Percentiles rank a stretch among this genome's conserved stretches.
Conservation (phyloP, 2,797 vertebrate species). For the Spea hammondii region DNA sequence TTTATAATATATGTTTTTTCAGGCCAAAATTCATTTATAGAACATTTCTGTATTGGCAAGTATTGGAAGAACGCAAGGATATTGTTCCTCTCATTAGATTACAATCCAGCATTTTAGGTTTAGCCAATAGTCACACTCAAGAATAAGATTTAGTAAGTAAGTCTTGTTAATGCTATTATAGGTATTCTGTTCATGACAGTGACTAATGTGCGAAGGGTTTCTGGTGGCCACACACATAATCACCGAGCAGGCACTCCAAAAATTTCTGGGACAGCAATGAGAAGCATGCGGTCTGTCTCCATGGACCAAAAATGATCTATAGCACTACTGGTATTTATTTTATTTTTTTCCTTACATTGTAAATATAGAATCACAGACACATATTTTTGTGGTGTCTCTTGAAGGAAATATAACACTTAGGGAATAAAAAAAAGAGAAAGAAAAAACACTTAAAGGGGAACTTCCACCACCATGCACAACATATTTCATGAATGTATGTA, state of each 20-base stretch:
- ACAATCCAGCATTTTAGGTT: neutral
- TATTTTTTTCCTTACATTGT: neutral
- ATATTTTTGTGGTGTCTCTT: neutral
- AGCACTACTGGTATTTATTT: neutral
- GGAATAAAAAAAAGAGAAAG: no score
- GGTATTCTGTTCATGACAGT: neutral
- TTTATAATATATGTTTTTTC: no score
- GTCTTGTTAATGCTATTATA: neutral
- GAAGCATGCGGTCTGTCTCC: slow-evolving; percentile 21
- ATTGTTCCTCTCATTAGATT: neutral
- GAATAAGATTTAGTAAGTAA: neutral
- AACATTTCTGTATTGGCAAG: no score
- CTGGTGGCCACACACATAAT: slow-evolving; percentile 4
- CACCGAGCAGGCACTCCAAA: neutral
- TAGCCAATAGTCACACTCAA: neutral
- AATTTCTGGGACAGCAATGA: neutral
- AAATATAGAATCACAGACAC: neutral
- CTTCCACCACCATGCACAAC: no score
- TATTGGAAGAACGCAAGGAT: no score
- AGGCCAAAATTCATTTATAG: no score
- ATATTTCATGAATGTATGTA: no score
- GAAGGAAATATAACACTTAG: neutral
- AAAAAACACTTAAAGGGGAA: no score
- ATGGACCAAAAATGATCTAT: neutral
- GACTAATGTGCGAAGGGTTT: neutral